Evolutionary conservation across 2,113 vertebrate genomes (phyloP).

Genomic region (Boulengeromyrus knoepffleri): DNA sequence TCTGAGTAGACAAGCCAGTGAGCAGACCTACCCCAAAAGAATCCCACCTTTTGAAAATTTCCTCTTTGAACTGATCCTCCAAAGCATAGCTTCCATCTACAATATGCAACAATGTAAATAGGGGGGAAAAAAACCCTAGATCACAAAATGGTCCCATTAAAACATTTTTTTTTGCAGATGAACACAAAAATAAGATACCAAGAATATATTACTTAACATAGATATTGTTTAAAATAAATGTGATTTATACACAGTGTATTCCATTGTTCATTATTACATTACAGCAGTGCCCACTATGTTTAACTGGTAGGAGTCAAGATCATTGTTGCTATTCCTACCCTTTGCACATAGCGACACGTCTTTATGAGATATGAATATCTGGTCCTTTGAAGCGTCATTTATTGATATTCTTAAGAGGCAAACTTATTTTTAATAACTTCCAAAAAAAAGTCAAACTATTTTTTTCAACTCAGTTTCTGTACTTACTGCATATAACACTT

Average conservation of each 20-base stretch:
- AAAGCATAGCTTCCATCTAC: neutral
- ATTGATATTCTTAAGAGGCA: constrained; percentile 1
- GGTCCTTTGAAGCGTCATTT: neutral
- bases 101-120: constrained; percentile 6
- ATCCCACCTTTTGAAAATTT: neutral
- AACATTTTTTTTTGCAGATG: neutral
- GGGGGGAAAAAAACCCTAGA: neutral
- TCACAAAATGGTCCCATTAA: constrained; percentile 22
- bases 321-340: neutral
- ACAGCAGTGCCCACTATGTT: constrained; percentile 4
- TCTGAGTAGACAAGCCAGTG: constrained; percentile 1
- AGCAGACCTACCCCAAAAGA: neutral
- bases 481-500: neutral
- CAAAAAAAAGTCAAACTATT: neutral
- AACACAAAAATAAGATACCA: constrained; percentile 4
- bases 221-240: constrained; percentile 1
- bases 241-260: constrained; percentile 18
- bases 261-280: constrained; percentile 8
- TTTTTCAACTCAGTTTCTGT: neutral
- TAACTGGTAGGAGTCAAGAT: neutral
- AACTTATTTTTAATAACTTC: neutral
- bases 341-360: neutral
- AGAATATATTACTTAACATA: constrained; percentile 16
- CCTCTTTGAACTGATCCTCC: neutral
- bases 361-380: neutral